Conservation (phyloP, 2,113 vertebrate genomes). For the Terrapene triunguis region DNA sequence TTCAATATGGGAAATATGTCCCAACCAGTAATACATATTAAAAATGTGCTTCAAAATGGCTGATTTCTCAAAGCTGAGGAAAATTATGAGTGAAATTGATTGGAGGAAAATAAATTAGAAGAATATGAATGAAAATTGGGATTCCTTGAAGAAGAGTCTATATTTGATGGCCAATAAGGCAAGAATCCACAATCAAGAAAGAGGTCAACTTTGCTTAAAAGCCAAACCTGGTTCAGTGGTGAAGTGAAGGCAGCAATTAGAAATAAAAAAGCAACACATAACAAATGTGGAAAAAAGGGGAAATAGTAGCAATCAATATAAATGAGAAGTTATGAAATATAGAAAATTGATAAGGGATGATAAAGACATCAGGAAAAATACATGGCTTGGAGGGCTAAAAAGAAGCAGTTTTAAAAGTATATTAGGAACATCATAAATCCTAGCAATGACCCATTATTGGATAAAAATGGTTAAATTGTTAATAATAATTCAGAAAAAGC, state of each 20-base stretch:
- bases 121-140: background rate
- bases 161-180: background rate
- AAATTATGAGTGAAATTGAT: background rate
- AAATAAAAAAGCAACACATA: background rate
- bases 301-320: background rate
- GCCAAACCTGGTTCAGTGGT: background rate
- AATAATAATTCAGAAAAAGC: background rate
- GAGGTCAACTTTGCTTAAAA: background rate
- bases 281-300: background rate
- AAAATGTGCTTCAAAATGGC: background rate
- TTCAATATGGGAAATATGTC: background rate
- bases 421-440: background rate
- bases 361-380: background rate
- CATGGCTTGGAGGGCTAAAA: background rate
- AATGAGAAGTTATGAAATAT: background rate
- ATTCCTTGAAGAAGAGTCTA: background rate
- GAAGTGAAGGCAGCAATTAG: background rate
- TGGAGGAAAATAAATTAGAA: background rate
- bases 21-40: accelerated
- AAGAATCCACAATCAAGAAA: background rate
- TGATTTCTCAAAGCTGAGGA: background rate
- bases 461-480: background rate
- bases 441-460: background rate
- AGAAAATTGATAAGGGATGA: background rate
- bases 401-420: background rate